These are phyloP conservation scores for Sinocyclocheilus grahami DNA, from an alignment of 2,113 vertebrate species.

Conservation along the genomic window DNA sequence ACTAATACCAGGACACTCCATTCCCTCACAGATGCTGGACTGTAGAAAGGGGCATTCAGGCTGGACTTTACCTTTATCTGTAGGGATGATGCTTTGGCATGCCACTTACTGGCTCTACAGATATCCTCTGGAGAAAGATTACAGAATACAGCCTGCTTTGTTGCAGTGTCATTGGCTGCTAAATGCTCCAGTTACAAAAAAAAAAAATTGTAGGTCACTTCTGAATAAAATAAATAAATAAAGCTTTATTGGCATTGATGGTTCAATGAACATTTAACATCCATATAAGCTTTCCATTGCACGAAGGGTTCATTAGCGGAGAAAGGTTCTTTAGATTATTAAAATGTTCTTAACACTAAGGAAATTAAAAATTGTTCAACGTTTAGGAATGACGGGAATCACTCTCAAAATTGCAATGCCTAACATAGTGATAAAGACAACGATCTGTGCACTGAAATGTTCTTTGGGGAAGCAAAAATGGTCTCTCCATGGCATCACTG, in stretches of 20 bases:
- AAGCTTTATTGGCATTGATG: not conserved
- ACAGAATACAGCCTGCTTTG: not conserved
- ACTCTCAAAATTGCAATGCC: not conserved
- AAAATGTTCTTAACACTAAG: not conserved
- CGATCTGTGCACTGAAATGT: not conserved
- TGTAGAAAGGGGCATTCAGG: not conserved
- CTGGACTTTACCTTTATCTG: constrained; percentile 9
- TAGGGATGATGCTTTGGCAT: too few relatives aligned
- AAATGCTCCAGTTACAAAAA: not conserved
- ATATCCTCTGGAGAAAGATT: not conserved
- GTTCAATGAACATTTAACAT: not conserved
- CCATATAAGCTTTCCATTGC: not conserved
- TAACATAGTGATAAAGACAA: too few relatives aligned
- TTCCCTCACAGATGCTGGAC: too few relatives aligned
- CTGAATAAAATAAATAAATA: not conserved
- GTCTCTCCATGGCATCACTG: not conserved
- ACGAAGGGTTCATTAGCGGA: not conserved
- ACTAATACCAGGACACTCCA: not conserved
- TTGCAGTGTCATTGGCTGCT: not conserved
- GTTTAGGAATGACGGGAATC: not conserved
- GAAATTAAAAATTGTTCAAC: not conserved
- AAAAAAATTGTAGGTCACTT: not conserved
- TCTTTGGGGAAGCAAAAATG: not conserved
- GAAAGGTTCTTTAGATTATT: not conserved
- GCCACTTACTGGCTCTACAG: not conserved